Conservation (phyloP, 2,797 vertebrate species). For the Platyrinchus mystaceus region DNA sequence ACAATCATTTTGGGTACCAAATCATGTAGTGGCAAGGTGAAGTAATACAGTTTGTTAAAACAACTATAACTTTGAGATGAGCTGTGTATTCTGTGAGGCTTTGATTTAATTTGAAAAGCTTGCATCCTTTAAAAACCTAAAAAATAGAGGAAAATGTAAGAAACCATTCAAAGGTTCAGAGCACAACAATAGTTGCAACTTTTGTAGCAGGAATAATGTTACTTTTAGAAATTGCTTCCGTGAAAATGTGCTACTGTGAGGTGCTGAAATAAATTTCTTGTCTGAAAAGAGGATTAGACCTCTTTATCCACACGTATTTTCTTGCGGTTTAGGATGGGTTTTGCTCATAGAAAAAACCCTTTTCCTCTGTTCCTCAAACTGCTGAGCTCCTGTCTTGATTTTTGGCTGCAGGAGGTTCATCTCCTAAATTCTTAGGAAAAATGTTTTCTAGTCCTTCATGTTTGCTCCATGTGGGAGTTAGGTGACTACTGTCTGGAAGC, state of each 20-base stretch:
- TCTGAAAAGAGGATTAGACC: not conserved
- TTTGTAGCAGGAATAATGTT: not conserved
- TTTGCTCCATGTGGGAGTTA: fast-evolving
- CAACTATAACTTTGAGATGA: not conserved
- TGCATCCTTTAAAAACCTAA: not conserved
- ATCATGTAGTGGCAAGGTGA: not conserved
- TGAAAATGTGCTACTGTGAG: not conserved
- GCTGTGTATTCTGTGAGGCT: not conserved
- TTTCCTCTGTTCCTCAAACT: not conserved
- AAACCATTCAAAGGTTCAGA: not conserved
- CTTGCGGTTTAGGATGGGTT: not conserved
- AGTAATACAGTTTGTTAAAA: not conserved
- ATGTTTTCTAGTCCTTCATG: not conserved
- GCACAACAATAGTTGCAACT: not conserved
- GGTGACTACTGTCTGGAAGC: not conserved
- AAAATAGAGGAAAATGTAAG: fast-evolving
- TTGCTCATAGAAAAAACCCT: not conserved
- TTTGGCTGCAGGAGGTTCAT: not conserved
- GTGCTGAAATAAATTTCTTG: not conserved
- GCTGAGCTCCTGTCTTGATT: not conserved
- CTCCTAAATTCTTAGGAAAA: not conserved
- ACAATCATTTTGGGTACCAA: not conserved
- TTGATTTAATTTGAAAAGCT: not conserved
- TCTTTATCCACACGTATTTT: not conserved
- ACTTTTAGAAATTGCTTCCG: not conserved